Evolutionary conservation across 2,888 invertebrate species (phyloP).

Genomic region (Didymodactylos carnosus): DNA sequence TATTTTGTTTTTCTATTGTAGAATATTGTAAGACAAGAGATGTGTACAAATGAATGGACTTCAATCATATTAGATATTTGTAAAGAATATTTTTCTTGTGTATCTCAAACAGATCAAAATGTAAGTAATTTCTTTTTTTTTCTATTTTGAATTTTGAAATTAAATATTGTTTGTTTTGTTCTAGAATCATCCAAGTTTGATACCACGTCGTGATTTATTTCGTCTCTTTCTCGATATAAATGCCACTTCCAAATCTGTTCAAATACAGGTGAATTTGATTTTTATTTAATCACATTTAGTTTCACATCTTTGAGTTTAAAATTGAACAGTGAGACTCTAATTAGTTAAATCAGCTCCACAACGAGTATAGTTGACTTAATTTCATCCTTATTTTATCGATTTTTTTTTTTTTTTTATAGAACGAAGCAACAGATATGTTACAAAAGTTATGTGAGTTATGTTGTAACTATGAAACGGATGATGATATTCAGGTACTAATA

Average conservation of each 20-base stretch:
- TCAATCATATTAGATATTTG: not conserved
- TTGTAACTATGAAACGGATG: slow-evolving; percentile 19
- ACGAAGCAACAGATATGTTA: slow-evolving; percentile 19
- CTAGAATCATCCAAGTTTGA: slow-evolving; percentile 50
- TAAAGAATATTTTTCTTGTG: not conserved
- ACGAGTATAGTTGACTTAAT: too few relatives aligned
- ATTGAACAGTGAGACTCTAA: too few relatives aligned
- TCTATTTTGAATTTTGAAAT: too few relatives aligned
- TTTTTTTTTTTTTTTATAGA: slow-evolving; percentile 28
- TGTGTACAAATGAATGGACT: not conserved
- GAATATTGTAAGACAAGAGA: not conserved
- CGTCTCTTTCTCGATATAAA: slow-evolving; percentile 45
- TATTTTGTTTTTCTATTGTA: not conserved
- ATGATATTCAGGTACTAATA: slow-evolving; percentile 56
- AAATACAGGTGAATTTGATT: slow-evolving; percentile 19
- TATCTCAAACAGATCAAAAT: not conserved
- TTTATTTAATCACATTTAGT: not conserved
- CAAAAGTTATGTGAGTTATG: not conserved
- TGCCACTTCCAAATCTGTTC: slow-evolving; percentile 19
- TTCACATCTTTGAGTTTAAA: slow-evolving; percentile 31
- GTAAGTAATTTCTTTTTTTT: too few relatives aligned
- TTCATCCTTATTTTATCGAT: slow-evolving; percentile 39
- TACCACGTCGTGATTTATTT: slow-evolving; percentile 64
- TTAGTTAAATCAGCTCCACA: too few relatives aligned
- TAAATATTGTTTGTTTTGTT: slow-evolving; percentile 10